Base-by-base conservation (phyloP, 2,888 invertebrate genomes). In the Suillia variegata region DNA sequence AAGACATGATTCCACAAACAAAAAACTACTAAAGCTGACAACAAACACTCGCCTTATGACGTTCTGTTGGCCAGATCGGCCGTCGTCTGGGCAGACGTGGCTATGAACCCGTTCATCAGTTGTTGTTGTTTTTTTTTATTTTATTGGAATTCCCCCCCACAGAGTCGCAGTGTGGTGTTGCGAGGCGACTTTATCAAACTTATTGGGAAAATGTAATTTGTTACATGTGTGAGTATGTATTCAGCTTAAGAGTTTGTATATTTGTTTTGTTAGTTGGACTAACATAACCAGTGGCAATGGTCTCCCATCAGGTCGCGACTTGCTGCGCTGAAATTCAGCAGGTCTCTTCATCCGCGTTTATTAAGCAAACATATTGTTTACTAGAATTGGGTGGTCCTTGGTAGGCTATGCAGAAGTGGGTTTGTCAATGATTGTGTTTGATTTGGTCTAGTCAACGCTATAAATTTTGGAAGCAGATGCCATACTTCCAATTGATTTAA, bases 401-500 rank as follows among this genome's bases (percentile, higher is more conserved):
- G n/a, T n/a, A n/a, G 18, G 17, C 45, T 38, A n/a, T 38, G 38
- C 18, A 13, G 6, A 5, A 20, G 38, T 8, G 6, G n/a, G n/a
- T 6, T 17, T 45, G 18, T 20, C 45, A 18, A 45, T 18, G 6
- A 45, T 45, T 18, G 17, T 17, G 45, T 18, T 45, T 50, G 13
- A 24, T 26, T 50, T 15, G 31, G 57, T 52, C 52, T 61, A 57
- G 61, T 61, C n/a, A 59, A 62, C 61, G 56, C 56, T 64, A 77
- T 76, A 74, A 76, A 76, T 76, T 75, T 75, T 70, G 76, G 73
- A 71, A 75, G 73, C 73, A 73, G 73, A 67, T 68, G 70, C 70
- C 69, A 71, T 73, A 73, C 71, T 71, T 75, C 68, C 70, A 74
- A 77, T 78, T 77, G 78, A 77, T 77, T 77, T 77, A 78, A 77